A percentile compares a stretch with the other conserved stretches of the same genome.
Evolutionary conservation across 2,888 invertebrate genomes (phyloP).

Genomic region (Strigamia transsilvanica): DNA sequence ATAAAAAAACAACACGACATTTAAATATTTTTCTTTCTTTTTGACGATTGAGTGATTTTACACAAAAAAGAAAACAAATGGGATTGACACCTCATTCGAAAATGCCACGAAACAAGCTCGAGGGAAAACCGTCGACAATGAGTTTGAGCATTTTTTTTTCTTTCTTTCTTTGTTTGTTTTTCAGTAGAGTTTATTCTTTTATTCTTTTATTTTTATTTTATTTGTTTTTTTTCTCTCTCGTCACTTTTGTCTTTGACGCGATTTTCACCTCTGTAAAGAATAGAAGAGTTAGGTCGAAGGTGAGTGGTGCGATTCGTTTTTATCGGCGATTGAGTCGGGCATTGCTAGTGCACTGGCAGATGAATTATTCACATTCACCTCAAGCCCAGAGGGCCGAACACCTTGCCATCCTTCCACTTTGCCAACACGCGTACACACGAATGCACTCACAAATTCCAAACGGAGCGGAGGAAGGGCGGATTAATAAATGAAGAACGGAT

Average conservation of each 20-base stretch:
- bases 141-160: constrained; percentile 6
- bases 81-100: constrained; percentile 23
- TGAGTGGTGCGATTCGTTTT: constrained; percentile 46
- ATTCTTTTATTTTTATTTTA: not conserved
- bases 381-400: constrained; percentile 70
- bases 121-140: constrained; percentile 22
- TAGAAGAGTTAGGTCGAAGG: constrained; percentile 27
- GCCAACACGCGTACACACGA: constrained; percentile 46
- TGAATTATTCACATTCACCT: constrained; percentile 67
- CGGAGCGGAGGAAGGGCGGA: constrained; percentile 33
- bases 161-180: not conserved
- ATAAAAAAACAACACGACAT: not conserved
- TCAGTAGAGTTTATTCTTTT: not conserved
- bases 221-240: not conserved
- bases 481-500: constrained; percentile 45
- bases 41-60: not conserved
- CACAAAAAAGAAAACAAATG: not conserved
- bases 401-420: constrained; percentile 62
- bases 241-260: constrained; percentile 11
- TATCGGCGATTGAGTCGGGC: constrained; percentile 49
- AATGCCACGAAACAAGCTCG: constrained; percentile 15
- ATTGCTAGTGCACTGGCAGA: constrained; percentile 22
- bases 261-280: constrained; percentile 18
- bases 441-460: constrained; percentile 45
- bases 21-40: constrained; percentile 4